phyloP scores from a whole-genome alignment of 1,140 invertebrate genomes.

The Zaprionus ornatus region DNA sequence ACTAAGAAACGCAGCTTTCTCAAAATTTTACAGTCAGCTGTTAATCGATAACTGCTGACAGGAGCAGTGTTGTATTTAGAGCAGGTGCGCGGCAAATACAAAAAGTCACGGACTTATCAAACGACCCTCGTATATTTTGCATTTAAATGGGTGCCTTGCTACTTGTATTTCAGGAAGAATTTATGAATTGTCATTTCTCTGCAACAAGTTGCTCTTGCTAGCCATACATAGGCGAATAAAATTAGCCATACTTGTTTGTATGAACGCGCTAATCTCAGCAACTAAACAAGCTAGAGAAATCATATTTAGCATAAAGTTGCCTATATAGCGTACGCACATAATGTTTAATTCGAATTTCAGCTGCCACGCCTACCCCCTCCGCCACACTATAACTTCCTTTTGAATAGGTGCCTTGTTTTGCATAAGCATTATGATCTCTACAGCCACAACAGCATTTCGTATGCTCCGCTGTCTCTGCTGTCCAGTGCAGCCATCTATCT shows the following conservation, averaged over 20 bases:
- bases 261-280: not conserved
- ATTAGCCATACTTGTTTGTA: not conserved
- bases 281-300: not conserved
- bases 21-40: no score
- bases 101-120: no score
- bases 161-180: not conserved
- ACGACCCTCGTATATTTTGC: no score
- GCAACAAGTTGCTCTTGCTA: no score
- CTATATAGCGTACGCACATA: not conserved
- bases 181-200: no score
- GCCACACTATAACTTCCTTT: not conserved
- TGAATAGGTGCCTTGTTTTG: not conserved
- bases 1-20: no score
- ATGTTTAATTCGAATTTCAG: not conserved
- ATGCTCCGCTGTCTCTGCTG: not conserved
- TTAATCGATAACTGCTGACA: no score
- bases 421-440: not conserved
- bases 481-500: not conserved
- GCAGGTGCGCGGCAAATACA: no score
- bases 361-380: not conserved
- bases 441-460: not conserved
- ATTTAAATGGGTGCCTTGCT: not conserved
- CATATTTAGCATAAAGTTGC: not conserved
- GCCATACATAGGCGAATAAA: no score
- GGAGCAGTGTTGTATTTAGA: no score